phyloP scores from a whole-genome alignment of 2,888 invertebrate species.

The Phragmatobia fuliginosa region DNA sequence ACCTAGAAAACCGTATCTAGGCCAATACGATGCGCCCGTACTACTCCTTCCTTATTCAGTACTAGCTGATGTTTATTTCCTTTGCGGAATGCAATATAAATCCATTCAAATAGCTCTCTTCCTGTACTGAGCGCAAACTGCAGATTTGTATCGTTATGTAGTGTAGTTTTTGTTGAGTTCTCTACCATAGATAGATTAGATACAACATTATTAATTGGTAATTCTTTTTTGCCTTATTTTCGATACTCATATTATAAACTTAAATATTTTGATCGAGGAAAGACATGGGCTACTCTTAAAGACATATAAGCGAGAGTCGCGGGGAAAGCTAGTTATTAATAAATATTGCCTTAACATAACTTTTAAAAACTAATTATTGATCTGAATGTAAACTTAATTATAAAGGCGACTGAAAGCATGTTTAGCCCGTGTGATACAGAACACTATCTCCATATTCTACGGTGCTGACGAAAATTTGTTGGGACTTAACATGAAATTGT shows the following conservation, averaged over 20 bases:
- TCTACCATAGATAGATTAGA: too few species aligned
- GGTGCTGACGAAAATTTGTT: not conserved
- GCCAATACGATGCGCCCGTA: constrained; percentile 32
- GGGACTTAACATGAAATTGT: too few species aligned
- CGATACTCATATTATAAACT: too few species aligned
- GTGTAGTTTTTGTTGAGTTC: not conserved
- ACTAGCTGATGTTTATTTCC: constrained; percentile 45
- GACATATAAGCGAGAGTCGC: too few species aligned
- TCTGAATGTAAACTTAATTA: not conserved
- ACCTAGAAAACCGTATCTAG: constrained; percentile 43
- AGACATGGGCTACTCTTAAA: too few species aligned
- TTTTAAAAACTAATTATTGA: not conserved
- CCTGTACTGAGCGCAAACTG: constrained; percentile 33
- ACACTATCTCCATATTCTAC: not conserved
- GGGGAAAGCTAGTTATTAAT: too few species aligned
- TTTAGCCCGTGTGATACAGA: not conserved
- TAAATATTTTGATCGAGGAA: too few species aligned
- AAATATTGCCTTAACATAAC: too few species aligned
- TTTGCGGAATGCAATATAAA: constrained; percentile 46
- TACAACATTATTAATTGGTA: too few species aligned
- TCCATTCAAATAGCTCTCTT: constrained; percentile 44
- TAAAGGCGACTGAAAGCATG: not conserved
- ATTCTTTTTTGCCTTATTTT: too few species aligned
- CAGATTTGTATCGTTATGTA: constrained; percentile 29
- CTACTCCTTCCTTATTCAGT: constrained; percentile 47